Evolutionary conservation across 2,888 invertebrate genomes (phyloP).

Genomic region (Oasisia sp.): DNA sequence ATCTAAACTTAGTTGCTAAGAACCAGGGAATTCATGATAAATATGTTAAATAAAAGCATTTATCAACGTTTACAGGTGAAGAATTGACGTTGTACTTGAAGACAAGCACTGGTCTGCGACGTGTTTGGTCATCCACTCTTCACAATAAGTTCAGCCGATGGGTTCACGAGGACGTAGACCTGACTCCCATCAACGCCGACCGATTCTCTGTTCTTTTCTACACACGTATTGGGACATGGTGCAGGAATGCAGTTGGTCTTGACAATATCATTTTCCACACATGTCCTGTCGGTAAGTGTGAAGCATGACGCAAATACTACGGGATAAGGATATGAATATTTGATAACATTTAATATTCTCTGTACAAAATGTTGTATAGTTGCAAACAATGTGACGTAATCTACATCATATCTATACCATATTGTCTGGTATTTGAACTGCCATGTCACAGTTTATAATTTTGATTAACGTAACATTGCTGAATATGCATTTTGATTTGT

Average conservation of each 20-base stretch:
- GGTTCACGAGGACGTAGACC: slow-evolving; percentile 1
- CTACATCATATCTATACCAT: too few relatives aligned
- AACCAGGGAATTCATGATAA: too few relatives aligned
- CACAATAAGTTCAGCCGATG: not conserved
- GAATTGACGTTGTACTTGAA: not conserved
- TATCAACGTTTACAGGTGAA: not conserved
- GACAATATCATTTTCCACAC: not conserved
- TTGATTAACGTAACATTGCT: not conserved
- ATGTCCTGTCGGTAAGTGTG: not conserved
- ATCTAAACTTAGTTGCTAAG: too few relatives aligned
- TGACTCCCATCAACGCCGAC: not conserved
- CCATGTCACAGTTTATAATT: too few relatives aligned
- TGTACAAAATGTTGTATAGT: too few relatives aligned
- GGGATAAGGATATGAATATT: not conserved
- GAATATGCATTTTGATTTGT: not conserved
- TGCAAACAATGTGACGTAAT: too few relatives aligned
- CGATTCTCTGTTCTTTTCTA: not conserved
- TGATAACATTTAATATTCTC: too few relatives aligned
- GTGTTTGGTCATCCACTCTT: not conserved
- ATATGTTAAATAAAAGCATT: not conserved
- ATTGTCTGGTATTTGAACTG: too few relatives aligned
- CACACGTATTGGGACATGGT: not conserved
- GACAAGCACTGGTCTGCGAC: not conserved
- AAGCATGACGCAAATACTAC: not conserved
- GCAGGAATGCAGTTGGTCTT: not conserved